Conservation (phyloP, 2,113 vertebrate species). For the Equus quagga region DNA sequence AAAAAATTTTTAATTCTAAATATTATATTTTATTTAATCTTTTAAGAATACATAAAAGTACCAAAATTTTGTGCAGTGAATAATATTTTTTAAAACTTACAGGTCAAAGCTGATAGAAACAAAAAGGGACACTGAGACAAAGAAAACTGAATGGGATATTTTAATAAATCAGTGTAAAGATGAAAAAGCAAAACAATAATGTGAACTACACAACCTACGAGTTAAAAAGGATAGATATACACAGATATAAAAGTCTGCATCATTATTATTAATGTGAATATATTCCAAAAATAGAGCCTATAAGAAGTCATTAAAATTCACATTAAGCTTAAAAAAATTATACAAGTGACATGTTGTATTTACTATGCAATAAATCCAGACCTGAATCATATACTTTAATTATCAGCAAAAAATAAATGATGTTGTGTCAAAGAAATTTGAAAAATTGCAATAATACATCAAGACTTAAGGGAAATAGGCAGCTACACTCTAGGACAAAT, state of each 20-base stretch:
- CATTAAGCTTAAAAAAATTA: neutral
- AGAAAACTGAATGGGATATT: neutral
- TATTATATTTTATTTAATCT: neutral
- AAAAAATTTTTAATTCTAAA: neutral
- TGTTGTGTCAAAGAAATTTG: neutral
- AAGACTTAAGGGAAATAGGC: neutral
- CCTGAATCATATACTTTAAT: neutral
- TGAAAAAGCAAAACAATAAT: slow-evolving; percentile 37
- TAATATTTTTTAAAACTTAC: neutral
- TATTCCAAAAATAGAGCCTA: neutral
- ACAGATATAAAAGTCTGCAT: neutral
- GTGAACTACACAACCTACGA: neutral
- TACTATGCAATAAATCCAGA: neutral
- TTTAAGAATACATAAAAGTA: neutral
- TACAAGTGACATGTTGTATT: neutral
- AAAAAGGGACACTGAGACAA: neutral
- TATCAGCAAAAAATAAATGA: slow-evolving; percentile 20
- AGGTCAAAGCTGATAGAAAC: neutral
- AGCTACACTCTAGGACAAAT: neutral
- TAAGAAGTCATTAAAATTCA: neutral
- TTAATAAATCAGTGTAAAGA: slow-evolving; percentile 7
- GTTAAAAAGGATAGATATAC: neutral
- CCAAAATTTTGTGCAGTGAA: neutral
- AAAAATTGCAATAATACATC: neutral
- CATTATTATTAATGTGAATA: neutral